Conservation (phyloP, 2,797 vertebrate genomes). For the Cyclura pinguis region DNA sequence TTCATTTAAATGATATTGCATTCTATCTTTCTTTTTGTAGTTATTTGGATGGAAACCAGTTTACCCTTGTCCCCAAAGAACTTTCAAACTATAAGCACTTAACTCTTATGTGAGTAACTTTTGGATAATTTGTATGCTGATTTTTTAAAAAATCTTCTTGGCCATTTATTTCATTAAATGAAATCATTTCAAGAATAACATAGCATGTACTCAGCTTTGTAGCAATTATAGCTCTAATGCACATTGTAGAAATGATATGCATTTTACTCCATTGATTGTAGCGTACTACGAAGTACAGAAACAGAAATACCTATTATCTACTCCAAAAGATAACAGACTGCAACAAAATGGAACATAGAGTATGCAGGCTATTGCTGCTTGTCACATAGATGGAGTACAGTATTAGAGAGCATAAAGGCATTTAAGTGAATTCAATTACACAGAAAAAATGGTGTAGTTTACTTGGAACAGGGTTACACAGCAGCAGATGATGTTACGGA, state of each 20-base stretch:
- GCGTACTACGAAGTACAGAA: constrained; percentile 35
- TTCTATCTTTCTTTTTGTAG: constrained; percentile 71
- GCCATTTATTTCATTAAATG: constrained; percentile 17
- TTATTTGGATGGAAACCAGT: constrained; percentile 98
- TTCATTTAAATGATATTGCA: constrained; percentile 20
- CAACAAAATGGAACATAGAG: neutral
- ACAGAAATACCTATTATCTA: constrained; percentile 8
- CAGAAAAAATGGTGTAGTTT: constrained; percentile 18
- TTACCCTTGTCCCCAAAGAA: constrained; percentile 94
- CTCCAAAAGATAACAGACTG: neutral
- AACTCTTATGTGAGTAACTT: constrained; percentile 93
- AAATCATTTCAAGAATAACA: constrained; percentile 20
- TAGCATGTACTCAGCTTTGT: constrained; percentile 36
- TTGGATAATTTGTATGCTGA: neutral
- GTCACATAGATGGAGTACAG: neutral
- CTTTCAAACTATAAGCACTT: constrained; percentile 97
- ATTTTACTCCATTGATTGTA: constrained; percentile 23
- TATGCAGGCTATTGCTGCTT: constrained; percentile 12
- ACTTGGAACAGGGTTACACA: constrained; percentile 14
- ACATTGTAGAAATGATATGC: constrained; percentile 24
- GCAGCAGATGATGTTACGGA: neutral
- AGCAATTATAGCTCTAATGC: constrained; percentile 9
- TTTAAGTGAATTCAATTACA: constrained; percentile 30
- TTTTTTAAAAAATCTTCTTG: neutral
- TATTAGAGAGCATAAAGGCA: constrained; percentile 19